Conservation (phyloP, 2,888 invertebrate species). For the Metacarcinus magister region DNA sequence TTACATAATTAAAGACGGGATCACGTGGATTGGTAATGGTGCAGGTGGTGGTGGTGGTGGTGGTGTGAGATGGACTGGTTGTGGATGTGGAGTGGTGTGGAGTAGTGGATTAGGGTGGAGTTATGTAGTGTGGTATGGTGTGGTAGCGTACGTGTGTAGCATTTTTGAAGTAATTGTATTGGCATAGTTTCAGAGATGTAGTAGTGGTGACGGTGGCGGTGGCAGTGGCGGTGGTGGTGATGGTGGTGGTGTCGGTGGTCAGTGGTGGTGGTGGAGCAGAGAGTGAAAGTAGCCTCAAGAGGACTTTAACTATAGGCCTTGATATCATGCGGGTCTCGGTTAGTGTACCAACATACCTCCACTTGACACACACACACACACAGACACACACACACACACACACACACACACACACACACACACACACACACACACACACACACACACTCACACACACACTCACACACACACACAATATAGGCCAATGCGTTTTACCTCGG, state of each 20-base stretch:
- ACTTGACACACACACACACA: slow-evolving; percentile 22
- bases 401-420: not conserved
- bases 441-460: not conserved
- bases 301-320: not conserved
- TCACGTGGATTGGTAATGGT: not conserved
- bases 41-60: not conserved
- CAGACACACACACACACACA: slow-evolving; percentile 39
- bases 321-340: not conserved
- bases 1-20: not conserved
- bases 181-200: not conserved
- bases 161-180: not conserved
- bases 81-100: not conserved
- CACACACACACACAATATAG: not conserved
- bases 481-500: not conserved
- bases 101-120: not conserved
- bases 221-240: not conserved
- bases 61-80: not conserved
- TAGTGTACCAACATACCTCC: not conserved
- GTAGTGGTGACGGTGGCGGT: not conserved
- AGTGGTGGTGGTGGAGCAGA: not conserved
- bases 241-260: not conserved
- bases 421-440: not conserved
- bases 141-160: too few relatives aligned
- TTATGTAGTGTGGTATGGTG: not conserved
- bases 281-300: not conserved